Percentiles rank a stretch among this genome's conserved stretches.
Evolutionary conservation across 1,140 invertebrate genomes (phyloP).

Genomic region (Plectrocnemia conspersa): DNA sequence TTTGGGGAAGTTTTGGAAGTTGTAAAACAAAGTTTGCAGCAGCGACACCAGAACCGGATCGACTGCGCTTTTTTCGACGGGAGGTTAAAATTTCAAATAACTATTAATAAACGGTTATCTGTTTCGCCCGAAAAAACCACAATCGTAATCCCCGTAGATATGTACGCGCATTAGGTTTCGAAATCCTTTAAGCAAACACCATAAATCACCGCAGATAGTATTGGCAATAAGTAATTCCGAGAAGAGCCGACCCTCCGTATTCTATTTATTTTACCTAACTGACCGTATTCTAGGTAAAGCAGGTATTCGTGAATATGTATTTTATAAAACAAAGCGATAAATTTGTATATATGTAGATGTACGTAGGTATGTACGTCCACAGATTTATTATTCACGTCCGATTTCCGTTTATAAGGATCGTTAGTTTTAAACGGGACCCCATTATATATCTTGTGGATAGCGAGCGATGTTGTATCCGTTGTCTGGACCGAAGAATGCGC

Average conservation of each 20-base stretch:
- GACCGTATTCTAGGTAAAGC: neutral
- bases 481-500: constrained; percentile 23
- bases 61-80: no score
- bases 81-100: no score
- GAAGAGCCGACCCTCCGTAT: neutral
- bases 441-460: constrained; percentile 2
- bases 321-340: no score
- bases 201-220: neutral
- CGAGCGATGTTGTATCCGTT: constrained; percentile 3
- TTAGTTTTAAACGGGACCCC: constrained; percentile 2
- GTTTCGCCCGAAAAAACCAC: neutral
- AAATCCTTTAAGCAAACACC: constrained; percentile 2
- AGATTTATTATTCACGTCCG: neutral
- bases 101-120: no score
- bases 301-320: no score
- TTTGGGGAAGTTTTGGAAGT: no score
- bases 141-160: no score
- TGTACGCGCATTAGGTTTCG: no score
- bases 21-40: no score
- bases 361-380: no score
- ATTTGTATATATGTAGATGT: no score
- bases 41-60: no score
- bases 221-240: neutral
- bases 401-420: neutral
- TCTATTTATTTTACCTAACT: neutral